Conservation (phyloP, 2,113 vertebrate genomes). For the Muscicapa adusta region DNA sequence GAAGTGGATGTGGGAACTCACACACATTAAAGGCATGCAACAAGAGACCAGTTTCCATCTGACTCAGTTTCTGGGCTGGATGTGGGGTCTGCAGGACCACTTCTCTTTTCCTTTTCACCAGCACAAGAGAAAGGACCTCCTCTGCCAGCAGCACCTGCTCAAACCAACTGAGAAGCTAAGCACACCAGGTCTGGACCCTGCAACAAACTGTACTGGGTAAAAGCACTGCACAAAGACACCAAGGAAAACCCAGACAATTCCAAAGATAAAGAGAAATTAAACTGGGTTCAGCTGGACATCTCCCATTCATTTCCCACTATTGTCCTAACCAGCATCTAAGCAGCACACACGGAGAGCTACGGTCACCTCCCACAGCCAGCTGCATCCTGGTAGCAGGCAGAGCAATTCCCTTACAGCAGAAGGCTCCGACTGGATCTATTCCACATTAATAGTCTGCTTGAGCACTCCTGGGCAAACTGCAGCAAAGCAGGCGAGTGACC, state of each 20-base stretch:
- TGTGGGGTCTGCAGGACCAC: background rate
- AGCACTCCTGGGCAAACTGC: conserved; percentile 16
- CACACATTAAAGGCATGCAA: background rate
- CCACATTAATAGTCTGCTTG: background rate
- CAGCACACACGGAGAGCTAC: background rate
- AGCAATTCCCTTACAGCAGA: background rate
- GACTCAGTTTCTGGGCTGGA: background rate
- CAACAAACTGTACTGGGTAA: background rate
- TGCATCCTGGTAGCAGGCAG: background rate
- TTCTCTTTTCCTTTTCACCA: background rate
- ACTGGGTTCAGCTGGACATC: conserved; percentile 21
- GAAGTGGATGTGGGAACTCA: background rate
- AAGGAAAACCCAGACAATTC: background rate
- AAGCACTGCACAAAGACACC: background rate
- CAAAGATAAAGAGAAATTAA: background rate
- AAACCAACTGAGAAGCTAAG: background rate
- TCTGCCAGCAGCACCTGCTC: background rate
- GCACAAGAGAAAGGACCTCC: background rate
- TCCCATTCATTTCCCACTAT: conserved; percentile 28
- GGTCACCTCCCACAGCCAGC: conserved; percentile 22
- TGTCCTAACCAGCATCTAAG: background rate
- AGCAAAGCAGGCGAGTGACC: background rate
- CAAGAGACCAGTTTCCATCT: background rate
- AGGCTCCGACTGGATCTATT: background rate
- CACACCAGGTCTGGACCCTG: background rate